Percentiles rank a stretch among this genome's conserved stretches.
Conservation (phyloP, 2,888 invertebrate species). For the Drosophila kanekoi region DNA sequence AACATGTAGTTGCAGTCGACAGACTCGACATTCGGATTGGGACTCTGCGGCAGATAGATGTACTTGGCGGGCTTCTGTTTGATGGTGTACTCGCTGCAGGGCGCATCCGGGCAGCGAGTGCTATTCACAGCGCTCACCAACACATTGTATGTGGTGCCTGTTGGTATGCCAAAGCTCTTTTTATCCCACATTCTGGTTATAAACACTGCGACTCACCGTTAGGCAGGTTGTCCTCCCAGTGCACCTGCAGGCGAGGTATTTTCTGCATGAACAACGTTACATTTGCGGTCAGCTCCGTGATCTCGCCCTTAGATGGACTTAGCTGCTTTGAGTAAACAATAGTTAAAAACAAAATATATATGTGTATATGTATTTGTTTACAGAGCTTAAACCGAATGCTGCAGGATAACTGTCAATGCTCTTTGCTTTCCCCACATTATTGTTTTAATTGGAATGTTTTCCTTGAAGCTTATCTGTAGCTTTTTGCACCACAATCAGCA, state of each 20-base stretch:
- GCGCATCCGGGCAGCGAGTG: slow-evolving; percentile 72
- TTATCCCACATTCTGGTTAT: neutral
- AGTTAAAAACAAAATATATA: neutral
- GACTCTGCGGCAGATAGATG: slow-evolving; percentile 70
- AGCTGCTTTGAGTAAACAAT: neutral
- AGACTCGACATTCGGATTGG: slow-evolving; percentile 68
- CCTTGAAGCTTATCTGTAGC: no score
- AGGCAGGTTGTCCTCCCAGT: slow-evolving; percentile 80
- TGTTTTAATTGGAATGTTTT: no score
- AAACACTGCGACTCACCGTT: slow-evolving; percentile 59
- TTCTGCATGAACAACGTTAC: slow-evolving; percentile 67
- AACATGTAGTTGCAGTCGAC: slow-evolving; percentile 82
- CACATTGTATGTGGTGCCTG: slow-evolving; percentile 81
- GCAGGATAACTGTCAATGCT: no score
- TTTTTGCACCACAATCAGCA: no score
- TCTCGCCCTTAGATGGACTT: slow-evolving; percentile 22
- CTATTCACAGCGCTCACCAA: slow-evolving; percentile 75
- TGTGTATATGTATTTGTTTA: no score
- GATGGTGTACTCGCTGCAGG: slow-evolving; percentile 78
- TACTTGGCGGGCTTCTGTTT: slow-evolving; percentile 54
- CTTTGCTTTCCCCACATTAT: no score
- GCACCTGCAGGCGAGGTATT: slow-evolving; percentile 74
- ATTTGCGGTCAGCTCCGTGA: slow-evolving; percentile 64
- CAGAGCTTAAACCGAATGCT: no score
- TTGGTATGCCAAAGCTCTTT: neutral